Conservation (phyloP, 2,113 vertebrate genomes). For the Corythoichthys haematopterus region DNA sequence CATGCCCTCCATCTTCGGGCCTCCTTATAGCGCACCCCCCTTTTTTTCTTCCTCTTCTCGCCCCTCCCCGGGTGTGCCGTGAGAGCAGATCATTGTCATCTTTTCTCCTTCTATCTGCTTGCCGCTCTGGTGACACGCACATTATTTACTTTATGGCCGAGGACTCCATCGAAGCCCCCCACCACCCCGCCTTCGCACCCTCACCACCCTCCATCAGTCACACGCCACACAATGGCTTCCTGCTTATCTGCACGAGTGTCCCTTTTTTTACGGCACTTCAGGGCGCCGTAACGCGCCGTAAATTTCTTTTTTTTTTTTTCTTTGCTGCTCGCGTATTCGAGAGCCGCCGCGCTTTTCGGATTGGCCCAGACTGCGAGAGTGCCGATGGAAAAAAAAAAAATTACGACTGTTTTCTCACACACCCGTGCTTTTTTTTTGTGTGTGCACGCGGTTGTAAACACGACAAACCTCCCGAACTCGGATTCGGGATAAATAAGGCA, state of each 20-base stretch:
- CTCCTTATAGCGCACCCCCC: background rate
- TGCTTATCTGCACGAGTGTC: slow-evolving; percentile 67
- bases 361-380: slow-evolving; percentile 45
- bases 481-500: slow-evolving; percentile 48
- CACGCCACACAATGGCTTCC: slow-evolving; percentile 63
- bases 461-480: slow-evolving; percentile 56
- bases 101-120: slow-evolving; percentile 48
- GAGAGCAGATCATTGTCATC: slow-evolving; percentile 57
- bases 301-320: slow-evolving; percentile 37
- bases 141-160: slow-evolving; percentile 71
- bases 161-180: slow-evolving; percentile 68
- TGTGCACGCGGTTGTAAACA: slow-evolving; percentile 44
- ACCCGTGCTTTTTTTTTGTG: background rate
- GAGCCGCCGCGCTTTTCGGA: slow-evolving; percentile 51
- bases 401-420: slow-evolving; percentile 41
- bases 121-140: slow-evolving; percentile 59
- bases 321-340: slow-evolving; percentile 52
- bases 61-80: slow-evolving; percentile 49
- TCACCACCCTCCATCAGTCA: slow-evolving; percentile 64
- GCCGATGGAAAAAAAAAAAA: slow-evolving; percentile 50
- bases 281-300: slow-evolving; percentile 62
- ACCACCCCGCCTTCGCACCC: slow-evolving; percentile 35
- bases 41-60: slow-evolving; percentile 15
- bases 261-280: slow-evolving; percentile 74
- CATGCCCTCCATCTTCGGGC: slow-evolving; percentile 46